phyloP scores from a whole-genome alignment of 1,140 invertebrate genomes.

The Cydia strobilella region DNA sequence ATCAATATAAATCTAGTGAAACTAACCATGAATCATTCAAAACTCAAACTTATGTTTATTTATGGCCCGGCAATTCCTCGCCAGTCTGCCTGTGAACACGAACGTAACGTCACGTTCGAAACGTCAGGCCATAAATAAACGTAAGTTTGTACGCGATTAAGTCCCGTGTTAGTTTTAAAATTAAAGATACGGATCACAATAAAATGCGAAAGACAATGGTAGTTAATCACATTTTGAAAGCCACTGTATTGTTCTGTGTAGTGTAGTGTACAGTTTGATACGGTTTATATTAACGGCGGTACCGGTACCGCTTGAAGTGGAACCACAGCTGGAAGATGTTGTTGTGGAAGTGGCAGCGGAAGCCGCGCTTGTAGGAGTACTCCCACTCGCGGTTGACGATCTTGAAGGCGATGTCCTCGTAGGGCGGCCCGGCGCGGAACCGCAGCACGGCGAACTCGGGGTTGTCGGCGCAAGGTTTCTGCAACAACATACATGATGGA shows the following conservation, averaged over 20 bases:
- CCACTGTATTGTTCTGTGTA: neutral
- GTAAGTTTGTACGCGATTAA: no score
- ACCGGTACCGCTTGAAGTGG: slow-evolving; percentile 98
- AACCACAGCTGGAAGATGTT: slow-evolving; percentile 99
- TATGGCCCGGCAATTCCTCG: no score
- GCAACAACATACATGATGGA: slow-evolving; percentile 57
- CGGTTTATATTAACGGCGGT: slow-evolving; percentile 86
- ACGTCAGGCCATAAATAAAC: no score
- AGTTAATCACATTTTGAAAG: no score
- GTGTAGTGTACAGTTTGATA: neutral
- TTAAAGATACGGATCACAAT: no score
- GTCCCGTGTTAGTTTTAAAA: no score
- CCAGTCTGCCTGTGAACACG: no score
- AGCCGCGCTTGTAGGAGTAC: slow-evolving; percentile 98
- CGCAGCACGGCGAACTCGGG: slow-evolving; percentile 96
- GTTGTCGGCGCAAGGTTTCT: slow-evolving; percentile 95
- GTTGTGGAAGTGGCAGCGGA: slow-evolving; percentile 99
- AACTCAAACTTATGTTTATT: no score
- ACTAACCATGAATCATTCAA: no score
- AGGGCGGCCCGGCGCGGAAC: slow-evolving; percentile 98
- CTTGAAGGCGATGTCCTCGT: slow-evolving; percentile 99
- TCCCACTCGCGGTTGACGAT: slow-evolving; percentile 99
- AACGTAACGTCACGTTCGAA: no score
- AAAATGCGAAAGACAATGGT: no score
- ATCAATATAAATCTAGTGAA: no score